Percentiles rank a stretch among this genome's conserved stretches.
Evolutionary conservation across 2,113 vertebrate species (phyloP).

Genomic region (Hypomesus transpacificus): DNA sequence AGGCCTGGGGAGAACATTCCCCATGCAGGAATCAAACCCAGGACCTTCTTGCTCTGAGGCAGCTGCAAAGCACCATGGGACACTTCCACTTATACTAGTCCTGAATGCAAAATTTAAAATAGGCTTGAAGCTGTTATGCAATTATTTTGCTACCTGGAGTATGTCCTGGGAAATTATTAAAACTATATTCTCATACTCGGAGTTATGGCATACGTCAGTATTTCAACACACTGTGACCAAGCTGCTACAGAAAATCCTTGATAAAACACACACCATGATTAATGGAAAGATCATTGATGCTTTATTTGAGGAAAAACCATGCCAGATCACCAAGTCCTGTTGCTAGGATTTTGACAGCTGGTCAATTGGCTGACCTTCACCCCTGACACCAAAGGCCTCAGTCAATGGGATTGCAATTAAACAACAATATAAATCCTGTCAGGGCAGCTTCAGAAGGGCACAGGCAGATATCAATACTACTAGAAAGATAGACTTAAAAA

Average conservation of each 20-base stretch:
- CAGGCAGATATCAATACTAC: constrained; percentile 28
- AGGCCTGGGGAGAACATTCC: too few relatives aligned
- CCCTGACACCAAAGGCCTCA: constrained; percentile 49
- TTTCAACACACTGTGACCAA: background rate
- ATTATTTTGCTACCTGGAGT: too few relatives aligned
- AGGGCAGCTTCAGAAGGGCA: constrained; percentile 30
- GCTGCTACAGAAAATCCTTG: constrained; percentile 9
- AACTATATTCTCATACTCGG: too few relatives aligned
- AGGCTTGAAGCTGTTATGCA: too few relatives aligned
- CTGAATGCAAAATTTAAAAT: too few relatives aligned
- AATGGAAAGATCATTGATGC: constrained; percentile 17
- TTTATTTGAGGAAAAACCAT: constrained; percentile 30
- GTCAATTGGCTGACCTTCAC: constrained; percentile 51
- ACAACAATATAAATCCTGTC: constrained; percentile 42
- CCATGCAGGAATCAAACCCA: too few relatives aligned
- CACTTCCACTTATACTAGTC: too few relatives aligned
- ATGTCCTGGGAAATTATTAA: too few relatives aligned
- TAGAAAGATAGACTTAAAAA: background rate
- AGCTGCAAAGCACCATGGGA: too few relatives aligned
- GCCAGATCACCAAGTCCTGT: constrained; percentile 8
- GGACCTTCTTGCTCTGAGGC: too few relatives aligned
- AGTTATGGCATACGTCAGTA: too few relatives aligned
- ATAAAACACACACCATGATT: constrained; percentile 23
- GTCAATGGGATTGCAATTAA: constrained; percentile 52
- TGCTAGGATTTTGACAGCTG: constrained; percentile 51